Percentiles rank a stretch among this genome's conserved stretches.
phyloP scores from a whole-genome alignment of 2,888 invertebrate species.

The Toxonevra muliebris region DNA sequence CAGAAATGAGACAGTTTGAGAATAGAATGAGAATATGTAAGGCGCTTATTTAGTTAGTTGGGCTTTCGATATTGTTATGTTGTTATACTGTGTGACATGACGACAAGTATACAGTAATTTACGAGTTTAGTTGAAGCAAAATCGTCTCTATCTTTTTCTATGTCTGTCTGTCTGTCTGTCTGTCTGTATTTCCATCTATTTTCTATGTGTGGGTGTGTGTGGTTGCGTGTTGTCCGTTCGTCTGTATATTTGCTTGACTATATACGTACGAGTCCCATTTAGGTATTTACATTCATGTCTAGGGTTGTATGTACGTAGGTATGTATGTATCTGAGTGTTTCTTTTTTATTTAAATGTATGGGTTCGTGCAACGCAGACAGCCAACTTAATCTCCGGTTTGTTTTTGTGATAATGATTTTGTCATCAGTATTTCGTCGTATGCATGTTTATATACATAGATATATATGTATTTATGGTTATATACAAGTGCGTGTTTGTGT shows the following conservation, averaged over 20 bases:
- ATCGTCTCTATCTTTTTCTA: background rate
- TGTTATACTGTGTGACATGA: background rate
- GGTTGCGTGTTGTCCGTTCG: background rate
- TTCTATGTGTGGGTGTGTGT: background rate
- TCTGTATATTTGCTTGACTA: background rate
- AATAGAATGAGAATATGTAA: background rate
- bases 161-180: background rate
- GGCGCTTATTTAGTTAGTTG: background rate
- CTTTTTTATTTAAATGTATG: background rate
- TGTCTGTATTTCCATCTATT: background rate
- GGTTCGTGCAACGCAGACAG: constrained; percentile 31
- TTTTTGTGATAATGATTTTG: constrained; percentile 40
- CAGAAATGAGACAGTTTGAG: background rate
- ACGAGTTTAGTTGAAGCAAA: too few species aligned
- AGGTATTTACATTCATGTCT: constrained; percentile 14
- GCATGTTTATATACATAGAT: background rate
- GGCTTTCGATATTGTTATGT: constrained; percentile 13
- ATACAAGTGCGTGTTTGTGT: background rate
- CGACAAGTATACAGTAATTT: too few species aligned
- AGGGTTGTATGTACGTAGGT: background rate
- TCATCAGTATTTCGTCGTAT: constrained; percentile 36
- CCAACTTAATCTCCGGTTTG: constrained; percentile 46
- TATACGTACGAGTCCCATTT: background rate
- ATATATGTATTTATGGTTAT: background rate
- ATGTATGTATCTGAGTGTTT: background rate